Evolutionary conservation across 2,113 vertebrate genomes (phyloP).

Genomic region (Anser cygnoides): DNA sequence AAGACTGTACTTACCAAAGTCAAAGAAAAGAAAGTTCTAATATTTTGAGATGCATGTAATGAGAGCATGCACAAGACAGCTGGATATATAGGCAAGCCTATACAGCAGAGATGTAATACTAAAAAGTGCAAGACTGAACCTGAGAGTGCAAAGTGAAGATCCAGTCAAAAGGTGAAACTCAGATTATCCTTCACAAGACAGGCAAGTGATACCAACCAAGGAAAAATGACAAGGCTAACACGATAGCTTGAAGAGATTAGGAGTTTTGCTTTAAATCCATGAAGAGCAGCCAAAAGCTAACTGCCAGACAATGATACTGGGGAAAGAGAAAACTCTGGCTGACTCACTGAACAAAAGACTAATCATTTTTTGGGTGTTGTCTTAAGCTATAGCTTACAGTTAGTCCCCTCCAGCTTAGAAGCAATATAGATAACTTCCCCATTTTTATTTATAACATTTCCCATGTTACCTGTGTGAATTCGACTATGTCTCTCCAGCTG

Average conservation of each 20-base stretch:
- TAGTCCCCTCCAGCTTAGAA: background rate
- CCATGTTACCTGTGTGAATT: slow-evolving; percentile 91
- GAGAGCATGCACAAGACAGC: background rate
- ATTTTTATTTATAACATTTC: background rate
- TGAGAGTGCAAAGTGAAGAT: background rate
- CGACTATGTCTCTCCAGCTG: slow-evolving; percentile 96
- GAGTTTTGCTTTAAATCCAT: background rate
- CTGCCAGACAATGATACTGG: background rate
- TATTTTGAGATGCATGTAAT: background rate
- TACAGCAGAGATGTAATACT: background rate
- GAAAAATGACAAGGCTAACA: background rate
- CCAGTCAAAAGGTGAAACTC: background rate
- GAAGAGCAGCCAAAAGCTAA: background rate
- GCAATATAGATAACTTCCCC: background rate
- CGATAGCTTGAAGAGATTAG: background rate
- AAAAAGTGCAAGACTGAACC: background rate
- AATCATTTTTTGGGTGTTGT: background rate
- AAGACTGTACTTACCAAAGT: background rate
- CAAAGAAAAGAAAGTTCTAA: background rate
- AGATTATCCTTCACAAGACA: background rate
- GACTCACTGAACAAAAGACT: background rate
- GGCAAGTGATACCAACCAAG: background rate
- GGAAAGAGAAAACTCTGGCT: background rate
- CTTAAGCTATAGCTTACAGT: background rate
- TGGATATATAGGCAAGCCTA: background rate